Base-by-base conservation (phyloP, 2,113 vertebrate species). In the Sprattus sprattus region DNA sequence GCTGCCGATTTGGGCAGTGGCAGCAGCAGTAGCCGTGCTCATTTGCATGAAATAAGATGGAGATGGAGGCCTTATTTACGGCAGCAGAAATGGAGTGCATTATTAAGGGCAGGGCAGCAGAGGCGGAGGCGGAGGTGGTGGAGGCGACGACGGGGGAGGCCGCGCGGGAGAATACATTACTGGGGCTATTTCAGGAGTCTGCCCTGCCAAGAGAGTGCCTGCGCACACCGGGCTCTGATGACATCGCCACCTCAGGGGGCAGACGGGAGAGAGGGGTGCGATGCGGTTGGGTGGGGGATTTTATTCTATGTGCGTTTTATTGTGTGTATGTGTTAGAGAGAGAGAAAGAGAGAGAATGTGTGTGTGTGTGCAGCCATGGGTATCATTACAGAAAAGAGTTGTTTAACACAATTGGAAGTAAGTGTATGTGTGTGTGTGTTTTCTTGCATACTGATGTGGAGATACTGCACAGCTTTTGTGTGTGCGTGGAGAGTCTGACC, bases 1-100 rank as follows among this genome's bases (percentile, higher is more conserved):
- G 13, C 52, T 54, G 0, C 15, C 10, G 25, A 71, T 71, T 71
- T 71, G 64, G 64, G 25, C 64, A 28, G 25, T 71, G 25, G 64
- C 64, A 13, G 5, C 22, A n/a, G 93, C 90, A 91, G 67, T 89
- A 87, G 91, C 91, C 85, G 47, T 87, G 83, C 92, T 95, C 93
- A 95, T 95, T 95, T 95, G 92, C 93, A 95, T 95, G 92, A 95
- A 94, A 95, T 94, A 95, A 95, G 93, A 94, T 94, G 93, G 92
- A 95, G 94, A 94, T 93, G 92, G 92, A 94, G 91, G 92, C 92
- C 93, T 94, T 94, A 95, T 95, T 94, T 94, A 94, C 94, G 94
- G 93, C 93, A 94, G 94, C 93, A 94, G 92, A 94, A 94, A 93
- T 94, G 92, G 92, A 94, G 91, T 93, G 92, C 94, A 93, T 95